Evolutionary conservation across 64 coral and sea anemone genomes (phyloP).

Genomic region (Anthopleura sola): DNA sequence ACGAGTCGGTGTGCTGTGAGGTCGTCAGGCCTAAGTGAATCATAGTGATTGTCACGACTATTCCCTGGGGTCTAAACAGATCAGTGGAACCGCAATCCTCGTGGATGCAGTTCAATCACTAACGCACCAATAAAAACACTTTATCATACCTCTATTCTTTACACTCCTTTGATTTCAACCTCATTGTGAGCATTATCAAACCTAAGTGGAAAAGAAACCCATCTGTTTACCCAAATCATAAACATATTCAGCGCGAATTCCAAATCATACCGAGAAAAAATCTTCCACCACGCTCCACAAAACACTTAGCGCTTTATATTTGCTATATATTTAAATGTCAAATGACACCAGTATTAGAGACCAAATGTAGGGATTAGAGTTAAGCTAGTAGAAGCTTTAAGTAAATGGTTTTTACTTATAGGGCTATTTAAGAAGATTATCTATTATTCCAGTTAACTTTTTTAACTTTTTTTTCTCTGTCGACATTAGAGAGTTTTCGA

Average conservation of each 20-base stretch:
- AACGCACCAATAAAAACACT: background rate
- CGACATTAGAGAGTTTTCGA: no score
- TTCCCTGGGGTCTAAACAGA: background rate
- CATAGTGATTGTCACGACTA: background rate
- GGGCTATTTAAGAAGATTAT: background rate
- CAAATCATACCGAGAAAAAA: background rate
- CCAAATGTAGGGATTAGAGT: slow-evolving; percentile 3
- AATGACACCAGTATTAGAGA: background rate
- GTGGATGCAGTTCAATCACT: background rate
- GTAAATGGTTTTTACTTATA: slow-evolving; percentile 4
- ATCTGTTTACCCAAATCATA: background rate
- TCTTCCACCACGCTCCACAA: background rate
- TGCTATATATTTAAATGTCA: background rate
- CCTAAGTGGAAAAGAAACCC: background rate
- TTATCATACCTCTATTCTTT: background rate
- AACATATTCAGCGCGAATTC: background rate
- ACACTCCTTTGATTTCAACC: background rate
- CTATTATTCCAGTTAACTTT: background rate
- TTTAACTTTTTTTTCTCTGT: no score
- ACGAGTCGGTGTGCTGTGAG: background rate
- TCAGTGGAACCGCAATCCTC: background rate
- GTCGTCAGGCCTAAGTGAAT: background rate
- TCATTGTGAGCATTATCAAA: background rate
- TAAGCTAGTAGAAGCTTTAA: background rate
- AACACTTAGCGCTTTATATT: background rate